Percentiles rank a stretch among this genome's conserved stretches.
These are phyloP conservation scores for Argynnis bischoffii DNA, from an alignment of 2,888 invertebrate species.

Conservation along the genomic window DNA sequence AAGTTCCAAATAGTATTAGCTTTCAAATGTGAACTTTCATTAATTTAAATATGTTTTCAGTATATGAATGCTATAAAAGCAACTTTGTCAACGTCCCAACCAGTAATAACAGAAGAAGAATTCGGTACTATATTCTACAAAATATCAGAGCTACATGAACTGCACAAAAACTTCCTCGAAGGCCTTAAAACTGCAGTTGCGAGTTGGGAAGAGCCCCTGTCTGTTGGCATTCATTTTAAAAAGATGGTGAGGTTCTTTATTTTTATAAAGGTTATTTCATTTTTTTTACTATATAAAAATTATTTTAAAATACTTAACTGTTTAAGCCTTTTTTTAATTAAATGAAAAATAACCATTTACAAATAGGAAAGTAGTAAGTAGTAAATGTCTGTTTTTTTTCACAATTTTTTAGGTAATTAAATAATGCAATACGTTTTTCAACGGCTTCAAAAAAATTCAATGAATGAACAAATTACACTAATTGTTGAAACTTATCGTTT, in stretches of 20 bases:
- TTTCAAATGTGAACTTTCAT: not conserved
- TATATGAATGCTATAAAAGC: constrained; percentile 96
- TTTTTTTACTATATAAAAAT: not conserved
- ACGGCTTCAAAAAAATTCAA: too few relatives aligned
- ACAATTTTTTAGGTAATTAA: too few relatives aligned
- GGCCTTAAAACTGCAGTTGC: constrained; percentile 86
- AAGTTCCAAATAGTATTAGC: not conserved
- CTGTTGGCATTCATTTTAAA: constrained; percentile 93
- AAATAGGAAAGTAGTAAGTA: too few relatives aligned
- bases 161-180: constrained; percentile 92
- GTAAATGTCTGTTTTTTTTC: too few relatives aligned
- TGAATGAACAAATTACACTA: too few relatives aligned
- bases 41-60: constrained; percentile 62
- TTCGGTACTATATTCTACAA: constrained; percentile 96
- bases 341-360: too few relatives aligned
- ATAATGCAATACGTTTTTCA: too few relatives aligned
- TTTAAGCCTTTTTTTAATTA: too few relatives aligned
- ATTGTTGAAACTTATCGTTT: too few relatives aligned
- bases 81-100: constrained; percentile 92
- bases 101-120: constrained; percentile 93
- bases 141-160: constrained; percentile 92
- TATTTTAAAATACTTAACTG: too few relatives aligned
- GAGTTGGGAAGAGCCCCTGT: constrained; percentile 88
- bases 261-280: not conserved
- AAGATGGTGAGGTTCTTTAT: constrained; percentile 83